A percentile compares a stretch with the other conserved stretches of the same genome.
Conservation (phyloP, 1,140 invertebrate genomes). For the Halictus rubicundus region DNA sequence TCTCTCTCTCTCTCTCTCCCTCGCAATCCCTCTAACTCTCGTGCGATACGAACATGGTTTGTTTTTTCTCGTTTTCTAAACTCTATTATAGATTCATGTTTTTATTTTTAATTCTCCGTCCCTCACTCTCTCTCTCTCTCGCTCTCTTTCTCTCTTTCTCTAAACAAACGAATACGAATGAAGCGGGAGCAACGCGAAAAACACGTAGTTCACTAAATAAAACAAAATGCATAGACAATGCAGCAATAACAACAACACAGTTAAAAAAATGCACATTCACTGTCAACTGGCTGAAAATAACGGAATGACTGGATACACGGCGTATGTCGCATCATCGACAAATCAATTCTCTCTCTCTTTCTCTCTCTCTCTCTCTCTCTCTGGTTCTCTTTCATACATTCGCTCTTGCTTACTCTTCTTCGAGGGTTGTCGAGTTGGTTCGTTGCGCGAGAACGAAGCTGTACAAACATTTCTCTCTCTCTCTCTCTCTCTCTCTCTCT, state of each 20-base stretch:
- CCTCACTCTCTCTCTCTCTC: no score
- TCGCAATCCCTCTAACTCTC: conserved; percentile 1
- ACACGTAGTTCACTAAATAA: conserved; percentile 46
- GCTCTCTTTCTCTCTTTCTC: neutral
- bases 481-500: neutral
- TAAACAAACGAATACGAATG: conserved; percentile 31
- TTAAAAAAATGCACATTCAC: conserved; percentile 60
- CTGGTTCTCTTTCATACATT: no score
- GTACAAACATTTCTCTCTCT: neutral
- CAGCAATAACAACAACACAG: conserved; percentile 67
- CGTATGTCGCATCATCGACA: conserved; percentile 25
- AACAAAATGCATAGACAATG: conserved; percentile 63
- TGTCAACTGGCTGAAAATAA: conserved; percentile 40
- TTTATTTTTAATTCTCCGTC: conserved; percentile 20
- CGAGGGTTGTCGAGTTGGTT: conserved; percentile 16
- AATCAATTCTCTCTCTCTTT: conserved; percentile 2
- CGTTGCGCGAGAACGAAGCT: conserved; percentile 37
- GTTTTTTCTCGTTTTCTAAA: conserved; percentile 16
- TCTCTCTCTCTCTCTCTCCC: neutral
- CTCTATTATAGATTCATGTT: neutral
- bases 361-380: no score
- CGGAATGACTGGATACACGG: conserved; percentile 55
- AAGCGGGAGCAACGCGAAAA: conserved; percentile 53
- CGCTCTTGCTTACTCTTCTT: neutral
- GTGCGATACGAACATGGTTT: conserved; percentile 32